Evolutionary conservation across 2,797 vertebrate species (phyloP), one percentile per base, ranked within the genome.

Genomic region (Falco cherrug): DNA sequence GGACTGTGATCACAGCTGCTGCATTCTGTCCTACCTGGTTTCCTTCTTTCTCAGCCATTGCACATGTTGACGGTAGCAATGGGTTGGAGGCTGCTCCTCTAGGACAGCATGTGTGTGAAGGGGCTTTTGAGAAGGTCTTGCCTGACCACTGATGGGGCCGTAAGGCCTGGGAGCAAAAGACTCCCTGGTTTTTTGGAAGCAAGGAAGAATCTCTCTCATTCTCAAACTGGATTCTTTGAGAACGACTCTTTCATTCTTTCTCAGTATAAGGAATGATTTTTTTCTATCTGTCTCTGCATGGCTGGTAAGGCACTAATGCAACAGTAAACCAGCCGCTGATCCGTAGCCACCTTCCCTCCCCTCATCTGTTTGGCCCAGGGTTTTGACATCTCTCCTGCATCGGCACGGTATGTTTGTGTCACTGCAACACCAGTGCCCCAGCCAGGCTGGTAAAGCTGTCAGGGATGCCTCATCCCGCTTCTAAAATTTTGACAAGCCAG

Each of bases 351-450:
- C 17, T 69, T 48, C 47, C 28, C 9, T 31, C n/a, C 45, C 14
- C 9, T 41, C 43, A 37, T 14, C 35, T 50, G 35, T 48, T 25
- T 43, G 68, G 29, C 39, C 45, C 29, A 19, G 0, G 11, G n/a
- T 60, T 67, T 79, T 28, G n/a, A 29, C 39, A 16, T 31, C 9
- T 54, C n/a, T 79, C 25, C 15, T 24, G 15, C 31, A 43, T 20
- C 1, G 5, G 24, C 0, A 0, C 3, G 3, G 35, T 76, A 13
- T 37, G 11, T 45, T 11, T 13, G 37, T 4, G 2, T 67, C 60
- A 5, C 60, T 29, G 31, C 16, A 16, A 37, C 37, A 31, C 29
- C 31, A 31, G 18, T 31, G 22, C 19, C 54, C 51, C 45, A 16
- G 19, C 8, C 53, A 43, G 51, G 22, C 19, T 51, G 48, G 20